Evolutionary conservation across 2,113 vertebrate genomes (phyloP).

Genomic region (Pristiophorus japonicus): DNA sequence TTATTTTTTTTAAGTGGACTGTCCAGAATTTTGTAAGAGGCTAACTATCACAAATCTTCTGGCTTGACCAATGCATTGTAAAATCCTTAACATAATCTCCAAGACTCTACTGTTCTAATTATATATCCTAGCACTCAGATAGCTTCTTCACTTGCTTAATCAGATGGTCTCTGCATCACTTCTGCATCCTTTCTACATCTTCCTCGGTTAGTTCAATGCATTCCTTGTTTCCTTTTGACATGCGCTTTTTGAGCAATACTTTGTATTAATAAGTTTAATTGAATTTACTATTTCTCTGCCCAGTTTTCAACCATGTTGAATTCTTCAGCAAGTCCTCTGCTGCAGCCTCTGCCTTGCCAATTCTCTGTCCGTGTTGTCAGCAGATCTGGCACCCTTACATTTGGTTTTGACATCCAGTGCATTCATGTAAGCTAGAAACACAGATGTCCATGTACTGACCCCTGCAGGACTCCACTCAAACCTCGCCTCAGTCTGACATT

Average conservation of each 20-base stretch:
- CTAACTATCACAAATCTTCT: not conserved
- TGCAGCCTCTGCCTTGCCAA: not conserved
- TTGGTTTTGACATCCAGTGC: constrained; percentile 7
- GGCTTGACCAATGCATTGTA: not conserved
- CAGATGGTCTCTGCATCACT: not conserved
- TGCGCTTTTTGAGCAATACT: not conserved
- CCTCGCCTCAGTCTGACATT: not conserved
- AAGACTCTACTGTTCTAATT: not conserved
- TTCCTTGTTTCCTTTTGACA: not conserved
- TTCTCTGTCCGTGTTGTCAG: not conserved
- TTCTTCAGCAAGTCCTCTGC: not conserved
- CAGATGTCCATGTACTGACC: not conserved
- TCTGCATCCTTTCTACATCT: not conserved
- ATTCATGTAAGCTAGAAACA: not conserved
- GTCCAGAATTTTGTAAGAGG: not conserved
- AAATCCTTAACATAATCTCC: not conserved
- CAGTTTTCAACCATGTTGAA: not conserved
- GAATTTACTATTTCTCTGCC: not conserved
- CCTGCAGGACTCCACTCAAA: not conserved
- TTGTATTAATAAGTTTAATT: not conserved
- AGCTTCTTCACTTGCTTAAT: not conserved
- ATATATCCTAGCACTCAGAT: not conserved
- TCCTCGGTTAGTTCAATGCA: not conserved
- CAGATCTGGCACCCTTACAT: not conserved
- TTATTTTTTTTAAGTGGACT: not conserved